Evolutionary conservation across 2,888 invertebrate genomes (phyloP).

Genomic region (Malacosoma neustria): DNA sequence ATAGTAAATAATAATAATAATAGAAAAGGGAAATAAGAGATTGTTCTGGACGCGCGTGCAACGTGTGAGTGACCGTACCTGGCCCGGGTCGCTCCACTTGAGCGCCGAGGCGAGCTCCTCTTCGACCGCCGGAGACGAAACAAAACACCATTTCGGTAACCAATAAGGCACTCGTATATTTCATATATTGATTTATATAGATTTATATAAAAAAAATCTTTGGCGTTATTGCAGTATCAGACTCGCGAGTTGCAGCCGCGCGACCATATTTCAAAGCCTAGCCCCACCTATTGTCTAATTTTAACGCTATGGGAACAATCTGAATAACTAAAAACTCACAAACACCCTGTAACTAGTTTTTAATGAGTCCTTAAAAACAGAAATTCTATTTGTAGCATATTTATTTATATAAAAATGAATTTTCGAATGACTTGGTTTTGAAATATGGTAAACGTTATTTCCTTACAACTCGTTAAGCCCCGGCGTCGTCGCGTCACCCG

Average conservation of each 20-base stretch:
- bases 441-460: too few species aligned
- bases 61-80: slow-evolving; percentile 79
- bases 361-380: too few species aligned
- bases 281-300: too few species aligned
- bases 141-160: slow-evolving; percentile 66
- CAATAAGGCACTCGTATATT: slow-evolving; percentile 75
- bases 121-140: slow-evolving; percentile 48
- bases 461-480: slow-evolving; percentile 12
- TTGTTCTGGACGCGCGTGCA: slow-evolving; percentile 53
- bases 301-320: too few species aligned
- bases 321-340: too few species aligned
- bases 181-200: slow-evolving; percentile 38
- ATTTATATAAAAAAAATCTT: slow-evolving; percentile 51
- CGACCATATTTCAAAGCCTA: too few species aligned
- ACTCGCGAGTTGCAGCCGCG: slow-evolving; percentile 12
- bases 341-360: too few species aligned
- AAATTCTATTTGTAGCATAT: too few species aligned
- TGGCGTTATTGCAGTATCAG: slow-evolving; percentile 46
- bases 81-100: slow-evolving; percentile 87
- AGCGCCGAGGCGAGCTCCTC: slow-evolving; percentile 83
- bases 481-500: slow-evolving; percentile 48
- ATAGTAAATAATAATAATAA: too few species aligned
- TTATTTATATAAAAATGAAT: too few species aligned
- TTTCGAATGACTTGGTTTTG: too few species aligned
- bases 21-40: too few species aligned